Conservation (phyloP, 2,888 invertebrate genomes). For the Drosophila eohydei region DNA sequence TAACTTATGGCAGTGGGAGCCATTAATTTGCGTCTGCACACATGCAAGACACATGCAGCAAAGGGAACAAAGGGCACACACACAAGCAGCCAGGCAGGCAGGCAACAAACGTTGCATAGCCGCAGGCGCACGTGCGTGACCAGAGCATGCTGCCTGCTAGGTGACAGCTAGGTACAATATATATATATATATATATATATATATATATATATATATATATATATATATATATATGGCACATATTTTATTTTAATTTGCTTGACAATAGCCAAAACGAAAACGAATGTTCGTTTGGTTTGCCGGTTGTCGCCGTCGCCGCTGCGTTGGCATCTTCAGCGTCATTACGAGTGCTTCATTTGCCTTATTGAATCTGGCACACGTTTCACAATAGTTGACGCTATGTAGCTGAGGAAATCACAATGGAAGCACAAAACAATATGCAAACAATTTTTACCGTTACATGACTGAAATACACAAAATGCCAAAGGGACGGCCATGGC, state of each 20-base stretch:
- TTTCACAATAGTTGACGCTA: slow-evolving; percentile 47
- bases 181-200: background rate
- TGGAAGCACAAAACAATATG: slow-evolving; percentile 77
- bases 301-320: background rate
- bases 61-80: background rate
- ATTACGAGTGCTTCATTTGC: slow-evolving; percentile 77
- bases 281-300: slow-evolving; percentile 39
- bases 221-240: slow-evolving; percentile 17
- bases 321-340: slow-evolving; percentile 46
- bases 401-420: slow-evolving; percentile 49
- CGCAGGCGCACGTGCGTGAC: slow-evolving; percentile 80
- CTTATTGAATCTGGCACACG: slow-evolving; percentile 79
- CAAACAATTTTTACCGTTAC: slow-evolving; percentile 80
- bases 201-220: background rate
- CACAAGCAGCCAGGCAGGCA: background rate
- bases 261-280: slow-evolving; percentile 56
- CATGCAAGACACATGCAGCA: slow-evolving; percentile 12
- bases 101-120: slow-evolving; percentile 68
- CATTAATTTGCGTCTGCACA: slow-evolving; percentile 73
- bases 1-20: slow-evolving; percentile 74
- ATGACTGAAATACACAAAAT: slow-evolving; percentile 78
- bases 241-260: slow-evolving; percentile 79
- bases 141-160: slow-evolving; percentile 26
- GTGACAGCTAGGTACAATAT: background rate
- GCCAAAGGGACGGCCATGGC: slow-evolving; percentile 20